Conservation (phyloP, 35 echinoderm and acorn worm species). For the Lytechinus pictus region DNA sequence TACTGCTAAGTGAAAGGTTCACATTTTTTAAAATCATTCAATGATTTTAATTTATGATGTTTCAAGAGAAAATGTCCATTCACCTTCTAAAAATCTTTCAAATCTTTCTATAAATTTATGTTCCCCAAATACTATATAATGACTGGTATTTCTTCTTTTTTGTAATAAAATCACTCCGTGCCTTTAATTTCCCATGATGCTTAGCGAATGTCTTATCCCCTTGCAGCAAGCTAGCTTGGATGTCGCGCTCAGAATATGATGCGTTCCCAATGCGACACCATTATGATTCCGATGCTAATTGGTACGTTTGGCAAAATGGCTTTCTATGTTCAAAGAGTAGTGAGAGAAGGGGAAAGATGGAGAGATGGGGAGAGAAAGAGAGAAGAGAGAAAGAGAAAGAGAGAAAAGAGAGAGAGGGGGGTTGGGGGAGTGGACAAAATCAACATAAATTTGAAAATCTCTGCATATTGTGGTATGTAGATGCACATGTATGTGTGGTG, state of each 20-base stretch:
- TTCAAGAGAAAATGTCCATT: not conserved
- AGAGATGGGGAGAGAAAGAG: not conserved
- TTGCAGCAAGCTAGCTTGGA: not conserved
- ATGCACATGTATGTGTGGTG: too few relatives aligned
- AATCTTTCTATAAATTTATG: too few relatives aligned
- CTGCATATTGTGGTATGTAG: too few relatives aligned
- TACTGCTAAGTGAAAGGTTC: too few relatives aligned
- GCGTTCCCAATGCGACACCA: conserved; percentile 26
- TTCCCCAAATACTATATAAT: not conserved
- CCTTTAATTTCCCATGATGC: not conserved
- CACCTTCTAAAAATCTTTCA: not conserved
- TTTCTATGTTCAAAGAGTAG: not conserved
- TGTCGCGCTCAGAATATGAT: conserved; percentile 37
- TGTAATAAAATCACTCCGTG: not conserved
- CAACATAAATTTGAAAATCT: conserved; percentile 40
- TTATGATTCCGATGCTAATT: conserved; percentile 42
- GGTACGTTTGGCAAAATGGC: conserved; percentile 25
- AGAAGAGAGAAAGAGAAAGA: not conserved
- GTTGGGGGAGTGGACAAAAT: not conserved
- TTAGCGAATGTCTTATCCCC: conserved; percentile 15
- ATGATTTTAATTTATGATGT: too few relatives aligned
- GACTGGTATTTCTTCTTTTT: not conserved
- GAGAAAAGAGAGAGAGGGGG: not conserved
- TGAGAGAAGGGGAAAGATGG: not conserved
- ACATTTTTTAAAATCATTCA: too few relatives aligned